Conservation (phyloP, 2,888 invertebrate genomes). For the Parnassius smintheus region DNA sequence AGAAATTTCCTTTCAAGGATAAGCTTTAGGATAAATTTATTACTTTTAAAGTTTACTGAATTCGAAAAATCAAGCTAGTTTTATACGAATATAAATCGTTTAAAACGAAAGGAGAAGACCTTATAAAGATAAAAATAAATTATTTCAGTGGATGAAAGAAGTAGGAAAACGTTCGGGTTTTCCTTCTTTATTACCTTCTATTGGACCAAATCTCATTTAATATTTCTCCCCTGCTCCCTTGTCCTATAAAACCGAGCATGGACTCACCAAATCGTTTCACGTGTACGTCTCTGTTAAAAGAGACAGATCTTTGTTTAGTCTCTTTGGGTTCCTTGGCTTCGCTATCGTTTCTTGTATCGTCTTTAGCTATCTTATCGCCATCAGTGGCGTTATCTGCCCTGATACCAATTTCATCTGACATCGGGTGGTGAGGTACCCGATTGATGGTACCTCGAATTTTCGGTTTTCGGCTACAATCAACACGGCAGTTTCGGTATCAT, state of each 20-base stretch:
- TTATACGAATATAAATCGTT: no score
- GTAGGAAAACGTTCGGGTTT: no score
- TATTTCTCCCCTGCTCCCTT: background rate
- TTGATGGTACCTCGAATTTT: constrained; percentile 54
- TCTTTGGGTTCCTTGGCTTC: constrained; percentile 74
- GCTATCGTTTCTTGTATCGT: constrained; percentile 43
- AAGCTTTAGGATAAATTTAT: no score
- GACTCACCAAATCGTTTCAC: constrained; percentile 93
- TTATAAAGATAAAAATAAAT: no score
- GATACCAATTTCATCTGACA: constrained; percentile 70
- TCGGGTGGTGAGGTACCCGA: constrained; percentile 67
- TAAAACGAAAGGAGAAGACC: no score
- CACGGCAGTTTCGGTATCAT: constrained; percentile 60
- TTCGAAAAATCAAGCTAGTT: no score
- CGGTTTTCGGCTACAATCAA: constrained; percentile 37
- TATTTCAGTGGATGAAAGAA: no score
- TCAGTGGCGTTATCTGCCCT: constrained; percentile 65
- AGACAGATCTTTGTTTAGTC: constrained; percentile 85
- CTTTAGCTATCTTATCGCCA: constrained; percentile 63
- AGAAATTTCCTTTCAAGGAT: no score
- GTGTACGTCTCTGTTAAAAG: constrained; percentile 95
- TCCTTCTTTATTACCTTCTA: constrained; percentile 3
- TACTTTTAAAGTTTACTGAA: no score
- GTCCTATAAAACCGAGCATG: constrained; percentile 17
- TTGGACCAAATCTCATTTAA: background rate